phyloP scores from a whole-genome alignment of 2,888 invertebrate genomes.

The Eumerus sabulonum region DNA sequence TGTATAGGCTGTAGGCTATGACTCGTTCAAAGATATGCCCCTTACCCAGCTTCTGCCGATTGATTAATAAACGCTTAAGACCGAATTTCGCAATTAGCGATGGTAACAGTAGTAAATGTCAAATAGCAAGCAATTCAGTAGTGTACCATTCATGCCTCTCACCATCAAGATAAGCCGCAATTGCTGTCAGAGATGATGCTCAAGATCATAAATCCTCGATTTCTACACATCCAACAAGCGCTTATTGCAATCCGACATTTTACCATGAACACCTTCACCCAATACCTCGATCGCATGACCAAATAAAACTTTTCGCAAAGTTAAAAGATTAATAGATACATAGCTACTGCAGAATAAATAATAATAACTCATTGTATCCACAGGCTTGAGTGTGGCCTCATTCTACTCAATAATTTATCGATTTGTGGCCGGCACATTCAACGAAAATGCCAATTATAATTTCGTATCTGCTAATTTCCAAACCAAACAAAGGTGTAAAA shows the following conservation, averaged over 20 bases:
- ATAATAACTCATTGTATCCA: conserved; percentile 49
- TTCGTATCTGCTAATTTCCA: conserved; percentile 47
- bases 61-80: too few species aligned
- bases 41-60: too few species aligned
- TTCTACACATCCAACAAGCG: too few species aligned
- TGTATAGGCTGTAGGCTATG: too few species aligned
- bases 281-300: too few species aligned
- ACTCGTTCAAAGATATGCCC: too few species aligned
- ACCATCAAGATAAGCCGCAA: neutral
- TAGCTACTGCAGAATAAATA: conserved; percentile 45
- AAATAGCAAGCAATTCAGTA: neutral
- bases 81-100: too few species aligned
- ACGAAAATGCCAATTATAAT: conserved; percentile 29
- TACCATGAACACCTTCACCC: too few species aligned
- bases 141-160: neutral
- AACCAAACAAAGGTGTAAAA: conserved; percentile 53
- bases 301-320: too few species aligned
- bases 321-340: conserved; percentile 2
- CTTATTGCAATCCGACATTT: too few species aligned
- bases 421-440: conserved; percentile 20
- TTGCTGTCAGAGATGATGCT: neutral
- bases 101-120: too few species aligned
- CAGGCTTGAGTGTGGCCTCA: neutral
- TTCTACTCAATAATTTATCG: conserved; percentile 34
- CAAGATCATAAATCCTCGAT: too few species aligned